A percentile compares a stretch with the other conserved stretches of the same genome.
Conservation (phyloP, 2,888 invertebrate species). For the Andrena minutula region DNA sequence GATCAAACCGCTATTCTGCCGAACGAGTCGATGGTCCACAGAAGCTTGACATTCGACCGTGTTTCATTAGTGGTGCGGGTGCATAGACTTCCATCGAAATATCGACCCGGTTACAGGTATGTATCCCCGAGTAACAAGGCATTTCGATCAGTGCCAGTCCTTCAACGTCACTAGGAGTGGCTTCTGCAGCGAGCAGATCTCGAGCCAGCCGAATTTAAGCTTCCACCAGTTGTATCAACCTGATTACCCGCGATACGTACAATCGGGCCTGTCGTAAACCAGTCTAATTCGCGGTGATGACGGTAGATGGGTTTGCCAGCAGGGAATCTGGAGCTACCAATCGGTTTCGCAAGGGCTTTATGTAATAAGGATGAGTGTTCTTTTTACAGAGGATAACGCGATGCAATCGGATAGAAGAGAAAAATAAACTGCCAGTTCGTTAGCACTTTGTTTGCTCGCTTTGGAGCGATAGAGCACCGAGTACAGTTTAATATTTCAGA, state of each 20-base stretch:
- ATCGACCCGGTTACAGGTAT: constrained; percentile 57
- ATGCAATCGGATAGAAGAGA: no score
- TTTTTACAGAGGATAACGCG: no score
- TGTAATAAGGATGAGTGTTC: neutral
- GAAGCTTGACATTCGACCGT: constrained; percentile 62
- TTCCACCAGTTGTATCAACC: constrained; percentile 14
- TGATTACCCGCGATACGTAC: constrained; percentile 31
- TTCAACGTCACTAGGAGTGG: constrained; percentile 50
- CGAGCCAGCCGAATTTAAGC: constrained; percentile 45
- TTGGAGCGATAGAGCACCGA: neutral
- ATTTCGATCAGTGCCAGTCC: constrained; percentile 76
- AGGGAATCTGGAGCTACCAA: neutral
- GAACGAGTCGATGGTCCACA: constrained; percentile 41
- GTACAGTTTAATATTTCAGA: constrained; percentile 3
- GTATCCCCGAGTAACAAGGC: constrained; percentile 73
- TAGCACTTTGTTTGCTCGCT: neutral
- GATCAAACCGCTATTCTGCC: constrained; percentile 62
- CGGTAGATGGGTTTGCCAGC: neutral
- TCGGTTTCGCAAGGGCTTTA: neutral
- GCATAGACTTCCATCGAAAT: constrained; percentile 65
- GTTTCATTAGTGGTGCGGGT: constrained; percentile 73
- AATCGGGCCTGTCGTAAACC: neutral
- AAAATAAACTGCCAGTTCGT: neutral
- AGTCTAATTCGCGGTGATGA: neutral
- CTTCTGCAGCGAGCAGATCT: constrained; percentile 42